These are phyloP conservation scores for Limanda limanda DNA, from an alignment of 2,113 vertebrate genomes.

Conservation along the genomic window DNA sequence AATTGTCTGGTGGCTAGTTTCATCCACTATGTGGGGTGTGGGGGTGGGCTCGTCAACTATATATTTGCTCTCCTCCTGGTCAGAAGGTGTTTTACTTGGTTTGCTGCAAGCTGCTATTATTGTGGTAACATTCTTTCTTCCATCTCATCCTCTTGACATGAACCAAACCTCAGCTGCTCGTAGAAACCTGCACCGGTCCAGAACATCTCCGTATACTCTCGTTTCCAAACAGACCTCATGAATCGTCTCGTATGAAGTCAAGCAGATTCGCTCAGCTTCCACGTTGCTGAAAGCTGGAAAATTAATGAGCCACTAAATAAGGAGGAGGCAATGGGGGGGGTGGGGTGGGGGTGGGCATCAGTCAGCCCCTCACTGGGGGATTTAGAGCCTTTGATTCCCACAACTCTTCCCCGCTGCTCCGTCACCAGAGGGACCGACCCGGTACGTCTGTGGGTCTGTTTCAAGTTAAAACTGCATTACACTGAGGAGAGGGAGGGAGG, in stretches of 20 bases:
- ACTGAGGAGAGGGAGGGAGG: slow-evolving; percentile 19
- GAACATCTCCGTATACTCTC: background rate
- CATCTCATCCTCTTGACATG: background rate
- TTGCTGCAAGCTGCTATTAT: too few relatives aligned
- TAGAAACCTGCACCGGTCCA: background rate
- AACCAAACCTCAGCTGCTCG: background rate
- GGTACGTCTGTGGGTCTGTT: slow-evolving; percentile 43
- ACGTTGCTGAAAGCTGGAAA: background rate
- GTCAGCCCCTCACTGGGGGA: slow-evolving; percentile 5
- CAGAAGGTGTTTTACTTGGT: too few relatives aligned
- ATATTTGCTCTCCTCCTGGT: too few relatives aligned
- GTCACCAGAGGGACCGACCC: slow-evolving; percentile 18
- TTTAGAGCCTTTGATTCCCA: slow-evolving; percentile 8
- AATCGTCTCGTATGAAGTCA: background rate
- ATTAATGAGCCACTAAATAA: background rate
- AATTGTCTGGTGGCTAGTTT: too few relatives aligned
- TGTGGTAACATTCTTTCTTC: background rate
- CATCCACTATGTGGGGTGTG: too few relatives aligned
- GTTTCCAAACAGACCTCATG: background rate
- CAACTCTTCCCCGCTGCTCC: slow-evolving; percentile 7
- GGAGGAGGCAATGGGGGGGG: background rate
- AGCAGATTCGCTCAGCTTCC: background rate
- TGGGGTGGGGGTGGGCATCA: background rate
- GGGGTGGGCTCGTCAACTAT: too few relatives aligned
- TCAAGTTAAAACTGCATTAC: slow-evolving; percentile 45